phyloP scores from a whole-genome alignment of 2,888 invertebrate species.

The Tyria jacobaeae region DNA sequence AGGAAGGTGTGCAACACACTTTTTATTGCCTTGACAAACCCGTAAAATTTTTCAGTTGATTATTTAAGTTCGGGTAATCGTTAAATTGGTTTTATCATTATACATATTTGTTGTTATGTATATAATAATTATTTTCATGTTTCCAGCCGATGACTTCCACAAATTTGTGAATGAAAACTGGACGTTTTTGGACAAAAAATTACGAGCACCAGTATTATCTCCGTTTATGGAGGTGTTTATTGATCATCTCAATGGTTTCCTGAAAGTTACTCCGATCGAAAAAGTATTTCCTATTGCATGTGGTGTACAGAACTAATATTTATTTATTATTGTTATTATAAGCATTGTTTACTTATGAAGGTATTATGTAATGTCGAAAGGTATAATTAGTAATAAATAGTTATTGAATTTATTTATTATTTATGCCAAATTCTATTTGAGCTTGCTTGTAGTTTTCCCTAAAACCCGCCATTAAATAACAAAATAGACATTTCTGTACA shows the following conservation, averaged over 20 bases:
- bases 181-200: not conserved
- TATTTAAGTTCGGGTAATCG: too few species aligned
- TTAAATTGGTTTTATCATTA: too few species aligned
- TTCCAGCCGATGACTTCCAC: constrained; percentile 1
- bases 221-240: constrained; percentile 1
- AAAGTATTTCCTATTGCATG: not conserved
- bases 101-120: too few species aligned
- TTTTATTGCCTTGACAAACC: too few species aligned
- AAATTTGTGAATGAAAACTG: constrained; percentile 10
- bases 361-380: not conserved
- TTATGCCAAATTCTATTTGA: too few species aligned
- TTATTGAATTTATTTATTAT: not conserved
- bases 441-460: too few species aligned
- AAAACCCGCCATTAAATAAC: too few species aligned
- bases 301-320: not conserved
- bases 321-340: not conserved
- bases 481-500: too few species aligned
- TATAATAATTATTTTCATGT: not conserved
- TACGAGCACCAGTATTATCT: not conserved
- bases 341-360: too few species aligned
- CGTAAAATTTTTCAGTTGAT: too few species aligned
- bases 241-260: not conserved
- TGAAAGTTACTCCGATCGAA: not conserved
- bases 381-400: not conserved
- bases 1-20: too few species aligned